These are phyloP conservation scores for Tinea trinotella DNA, from an alignment of 2,888 invertebrate genomes.

Conservation along the genomic window DNA sequence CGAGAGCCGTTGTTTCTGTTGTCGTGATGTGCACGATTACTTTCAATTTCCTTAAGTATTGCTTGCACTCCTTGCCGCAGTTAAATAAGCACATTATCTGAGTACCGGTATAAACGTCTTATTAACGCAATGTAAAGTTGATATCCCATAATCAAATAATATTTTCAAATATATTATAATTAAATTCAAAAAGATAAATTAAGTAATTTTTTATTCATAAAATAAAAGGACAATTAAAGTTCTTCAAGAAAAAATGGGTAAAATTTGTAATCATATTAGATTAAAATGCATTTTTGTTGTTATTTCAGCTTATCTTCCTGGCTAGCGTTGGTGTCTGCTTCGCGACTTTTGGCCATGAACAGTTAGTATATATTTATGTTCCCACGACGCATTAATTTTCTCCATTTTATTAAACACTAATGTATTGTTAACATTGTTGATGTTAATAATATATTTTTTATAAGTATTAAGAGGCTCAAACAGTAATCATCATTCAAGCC, in stretches of 20 bases:
- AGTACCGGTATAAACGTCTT: conserved; percentile 22
- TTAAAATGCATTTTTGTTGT: conserved; percentile 22
- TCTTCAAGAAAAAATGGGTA: too few species aligned
- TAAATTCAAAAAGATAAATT: too few species aligned
- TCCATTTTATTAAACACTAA: not conserved
- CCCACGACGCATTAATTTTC: conserved; percentile 1
- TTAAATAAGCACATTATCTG: conserved; percentile 35
- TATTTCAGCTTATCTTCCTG: conserved; percentile 64
- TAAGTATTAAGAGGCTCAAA: not conserved
- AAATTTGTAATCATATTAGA: too few species aligned
- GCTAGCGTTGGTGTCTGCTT: conserved; percentile 59
- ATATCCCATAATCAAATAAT: too few species aligned
- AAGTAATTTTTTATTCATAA: too few species aligned
- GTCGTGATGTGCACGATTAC: not conserved
- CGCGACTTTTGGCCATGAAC: conserved; percentile 67
- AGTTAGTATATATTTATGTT: conserved; percentile 48
- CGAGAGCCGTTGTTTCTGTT: not conserved
- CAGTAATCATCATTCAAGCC: conserved; percentile 28
- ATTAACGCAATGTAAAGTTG: not conserved
- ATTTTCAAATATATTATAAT: too few species aligned
- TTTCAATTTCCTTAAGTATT: conserved; percentile 3
- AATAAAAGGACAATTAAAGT: too few species aligned
- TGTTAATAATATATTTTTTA: not conserved
- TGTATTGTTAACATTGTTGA: conserved; percentile 4
- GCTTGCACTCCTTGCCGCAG: conserved; percentile 16